Evolutionary conservation across 2,888 invertebrate genomes (phyloP).

Genomic region (Oxyteleia sp.): DNA sequence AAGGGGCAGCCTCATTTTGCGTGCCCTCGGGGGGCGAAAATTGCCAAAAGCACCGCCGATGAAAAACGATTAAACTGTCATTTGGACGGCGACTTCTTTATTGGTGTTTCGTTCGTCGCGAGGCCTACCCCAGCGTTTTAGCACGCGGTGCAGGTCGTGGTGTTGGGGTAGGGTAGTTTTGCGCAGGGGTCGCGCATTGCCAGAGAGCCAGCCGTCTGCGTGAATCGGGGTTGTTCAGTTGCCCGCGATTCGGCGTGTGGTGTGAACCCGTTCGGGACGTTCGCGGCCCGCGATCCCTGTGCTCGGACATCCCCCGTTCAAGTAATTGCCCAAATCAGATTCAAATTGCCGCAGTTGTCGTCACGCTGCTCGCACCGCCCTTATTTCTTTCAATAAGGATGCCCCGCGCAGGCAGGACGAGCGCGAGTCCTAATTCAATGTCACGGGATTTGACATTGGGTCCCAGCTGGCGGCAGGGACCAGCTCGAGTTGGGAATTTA

Average conservation of each 20-base stretch:
- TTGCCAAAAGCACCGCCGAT: conserved; percentile 14
- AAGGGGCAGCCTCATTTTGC: background rate
- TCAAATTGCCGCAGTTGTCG: background rate
- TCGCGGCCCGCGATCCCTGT: conserved; percentile 41
- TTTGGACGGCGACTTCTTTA: conserved; percentile 44
- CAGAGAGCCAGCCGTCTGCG: conserved; percentile 68
- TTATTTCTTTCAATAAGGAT: conserved; percentile 39
- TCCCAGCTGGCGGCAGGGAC: background rate
- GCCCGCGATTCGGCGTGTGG: conserved; percentile 75
- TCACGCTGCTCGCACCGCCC: background rate
- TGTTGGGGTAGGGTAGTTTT: conserved; percentile 73
- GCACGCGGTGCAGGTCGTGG: conserved; percentile 73
- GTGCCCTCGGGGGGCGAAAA: background rate
- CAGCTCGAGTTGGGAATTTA: conserved; percentile 1
- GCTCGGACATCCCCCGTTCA: conserved; percentile 37
- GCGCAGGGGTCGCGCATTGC: conserved; percentile 74
- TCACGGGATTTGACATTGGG: conserved; percentile 50
- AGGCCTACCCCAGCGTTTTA: conserved; percentile 70
- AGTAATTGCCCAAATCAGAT: conserved; percentile 33
- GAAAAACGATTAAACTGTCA: conserved; percentile 39
- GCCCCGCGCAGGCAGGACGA: conserved; percentile 4
- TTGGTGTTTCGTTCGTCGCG: conserved; percentile 36
- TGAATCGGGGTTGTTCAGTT: conserved; percentile 73
- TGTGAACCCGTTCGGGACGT: conserved; percentile 62
- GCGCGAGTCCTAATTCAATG: conserved; percentile 40